Evolutionary conservation across 2,797 vertebrate species (phyloP).

Genomic region (Spheniscus humboldti): DNA sequence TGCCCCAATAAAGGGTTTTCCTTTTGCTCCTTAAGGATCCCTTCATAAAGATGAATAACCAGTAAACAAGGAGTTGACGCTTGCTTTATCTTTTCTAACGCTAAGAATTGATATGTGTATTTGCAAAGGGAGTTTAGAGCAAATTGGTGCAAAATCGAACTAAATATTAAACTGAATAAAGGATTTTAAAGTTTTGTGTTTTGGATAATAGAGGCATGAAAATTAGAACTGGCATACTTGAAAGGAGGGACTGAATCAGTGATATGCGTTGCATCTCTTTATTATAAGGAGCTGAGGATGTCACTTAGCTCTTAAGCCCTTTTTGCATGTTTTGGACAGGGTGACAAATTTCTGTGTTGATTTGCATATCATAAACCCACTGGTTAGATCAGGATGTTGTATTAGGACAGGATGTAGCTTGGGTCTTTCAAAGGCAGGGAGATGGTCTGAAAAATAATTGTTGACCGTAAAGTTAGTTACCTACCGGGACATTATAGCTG

Average conservation of each 20-base stretch:
- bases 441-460: background rate
- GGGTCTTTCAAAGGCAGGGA: background rate
- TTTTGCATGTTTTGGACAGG: background rate
- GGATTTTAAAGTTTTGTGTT: background rate
- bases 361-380: background rate
- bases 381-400: background rate
- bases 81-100: background rate
- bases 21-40: background rate
- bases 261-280: background rate
- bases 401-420: background rate
- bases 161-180: background rate
- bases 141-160: background rate
- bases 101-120: background rate
- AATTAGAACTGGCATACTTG: background rate
- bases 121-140: background rate
- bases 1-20: background rate
- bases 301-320: background rate
- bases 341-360: background rate
- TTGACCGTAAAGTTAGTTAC: background rate
- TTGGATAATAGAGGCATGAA: background rate
- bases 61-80: background rate
- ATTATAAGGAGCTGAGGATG: background rate
- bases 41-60: background rate
- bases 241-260: background rate
- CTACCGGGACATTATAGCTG: background rate